Conservation (phyloP, 1,140 invertebrate genomes). For the Caenorhabditis briggsae region DNA sequence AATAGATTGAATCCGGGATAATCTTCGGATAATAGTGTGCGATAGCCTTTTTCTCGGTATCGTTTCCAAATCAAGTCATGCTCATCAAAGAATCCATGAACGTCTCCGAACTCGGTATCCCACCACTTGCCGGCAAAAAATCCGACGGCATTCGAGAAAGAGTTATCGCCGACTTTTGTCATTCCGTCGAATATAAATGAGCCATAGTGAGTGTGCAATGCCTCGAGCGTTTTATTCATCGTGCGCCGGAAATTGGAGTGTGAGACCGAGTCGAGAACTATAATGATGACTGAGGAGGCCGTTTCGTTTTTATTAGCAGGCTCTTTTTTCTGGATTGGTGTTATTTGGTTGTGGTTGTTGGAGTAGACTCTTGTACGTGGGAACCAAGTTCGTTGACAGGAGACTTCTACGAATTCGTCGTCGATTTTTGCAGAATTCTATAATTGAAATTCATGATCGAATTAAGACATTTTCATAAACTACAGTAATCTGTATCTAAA, state of each 20-base stretch:
- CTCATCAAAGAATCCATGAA: conserved; percentile 80
- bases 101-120: conserved; percentile 41
- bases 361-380: conserved; percentile 63
- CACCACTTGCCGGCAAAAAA: conserved; percentile 69
- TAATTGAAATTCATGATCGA: conserved; percentile 26
- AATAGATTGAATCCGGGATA: conserved; percentile 74
- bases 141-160: conserved; percentile 73
- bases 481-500: background rate
- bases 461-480: too few relatives aligned
- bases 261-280: conserved; percentile 72
- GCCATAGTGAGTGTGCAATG: conserved; percentile 66
- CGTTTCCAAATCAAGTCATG: conserved; percentile 87
- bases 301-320: conserved; percentile 40
- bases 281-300: conserved; percentile 2
- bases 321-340: conserved; percentile 59
- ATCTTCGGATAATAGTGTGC: conserved; percentile 76
- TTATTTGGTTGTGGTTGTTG: conserved; percentile 69
- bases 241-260: conserved; percentile 69
- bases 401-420: conserved; percentile 72
- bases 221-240: conserved; percentile 69
- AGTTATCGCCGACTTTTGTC: conserved; percentile 74
- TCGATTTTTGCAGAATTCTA: conserved; percentile 63
- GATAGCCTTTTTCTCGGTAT: conserved; percentile 81
- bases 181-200: conserved; percentile 71
- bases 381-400: conserved; percentile 63